A percentile compares a stretch with the other conserved stretches of the same genome.
Evolutionary conservation across 2,888 invertebrate genomes (phyloP).

Genomic region (Bibio marci): DNA sequence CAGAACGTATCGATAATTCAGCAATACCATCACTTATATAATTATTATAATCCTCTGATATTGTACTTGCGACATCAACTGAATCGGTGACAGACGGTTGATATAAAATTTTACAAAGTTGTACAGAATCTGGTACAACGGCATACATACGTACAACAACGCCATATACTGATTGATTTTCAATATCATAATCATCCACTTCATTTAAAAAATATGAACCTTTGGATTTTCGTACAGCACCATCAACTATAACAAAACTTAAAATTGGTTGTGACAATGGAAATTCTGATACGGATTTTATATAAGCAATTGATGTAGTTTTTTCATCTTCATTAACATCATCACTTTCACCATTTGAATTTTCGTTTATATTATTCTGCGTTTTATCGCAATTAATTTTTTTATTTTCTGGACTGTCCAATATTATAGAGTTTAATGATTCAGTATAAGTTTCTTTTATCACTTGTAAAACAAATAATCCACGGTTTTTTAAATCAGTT

Average conservation of each 20-base stretch:
- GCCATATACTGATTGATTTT: slow-evolving; percentile 35
- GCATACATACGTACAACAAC: slow-evolving; percentile 46
- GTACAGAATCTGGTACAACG: slow-evolving; percentile 76
- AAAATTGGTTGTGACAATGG: slow-evolving; percentile 72
- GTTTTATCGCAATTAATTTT: not conserved
- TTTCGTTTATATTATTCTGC: not conserved
- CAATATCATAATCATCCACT: slow-evolving; percentile 38
- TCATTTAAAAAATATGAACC: slow-evolving; percentile 35
- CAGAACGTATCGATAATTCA: not conserved
- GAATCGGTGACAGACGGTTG: slow-evolving; percentile 27
- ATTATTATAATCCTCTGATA: slow-evolving; percentile 3
- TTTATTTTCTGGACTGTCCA: not conserved
- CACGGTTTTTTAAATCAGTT: slow-evolving; percentile 71
- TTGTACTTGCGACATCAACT: slow-evolving; percentile 17
- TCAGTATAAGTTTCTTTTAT: slow-evolving; percentile 23
- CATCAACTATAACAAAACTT: slow-evolving; percentile 75
- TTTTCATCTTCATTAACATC: slow-evolving; percentile 1
- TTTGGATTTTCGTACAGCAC: slow-evolving; percentile 37
- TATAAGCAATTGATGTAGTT: slow-evolving; percentile 36
- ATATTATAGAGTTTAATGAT: not conserved
- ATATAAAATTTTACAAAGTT: slow-evolving; percentile 62
- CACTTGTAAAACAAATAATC: slow-evolving; percentile 66
- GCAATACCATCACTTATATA: too few relatives aligned
- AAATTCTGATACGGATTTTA: slow-evolving; percentile 69
- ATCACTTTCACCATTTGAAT: too few relatives aligned